phyloP scores from a whole-genome alignment of 2,113 vertebrate genomes.

The Eurypyga helias region DNA sequence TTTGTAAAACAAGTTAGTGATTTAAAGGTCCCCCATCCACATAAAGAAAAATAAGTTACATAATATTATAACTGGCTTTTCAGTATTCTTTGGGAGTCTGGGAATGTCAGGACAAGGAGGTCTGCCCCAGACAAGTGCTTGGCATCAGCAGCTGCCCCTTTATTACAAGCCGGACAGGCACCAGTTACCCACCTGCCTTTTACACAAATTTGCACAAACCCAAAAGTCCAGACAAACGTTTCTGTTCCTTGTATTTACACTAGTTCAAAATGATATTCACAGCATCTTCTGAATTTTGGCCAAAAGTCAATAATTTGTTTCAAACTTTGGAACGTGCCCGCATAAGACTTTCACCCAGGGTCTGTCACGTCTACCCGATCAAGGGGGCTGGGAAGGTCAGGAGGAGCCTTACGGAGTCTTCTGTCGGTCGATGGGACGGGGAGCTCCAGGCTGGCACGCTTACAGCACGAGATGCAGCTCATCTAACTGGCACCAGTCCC shows the following conservation, averaged over 20 bases:
- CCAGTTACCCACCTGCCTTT: constrained; percentile 73
- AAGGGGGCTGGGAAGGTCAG: constrained; percentile 66
- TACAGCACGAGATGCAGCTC: constrained; percentile 25
- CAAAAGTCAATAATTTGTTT: constrained; percentile 80
- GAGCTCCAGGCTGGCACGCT: constrained; percentile 45
- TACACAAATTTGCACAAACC: constrained; percentile 82
- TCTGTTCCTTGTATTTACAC: constrained; percentile 94
- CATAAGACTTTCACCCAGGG: constrained; percentile 63
- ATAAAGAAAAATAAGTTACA: constrained; percentile 72
- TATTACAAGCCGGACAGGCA: constrained; percentile 62
- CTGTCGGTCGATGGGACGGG: constrained; percentile 65
- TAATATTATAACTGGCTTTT: constrained; percentile 71
- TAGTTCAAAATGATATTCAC: constrained; percentile 95
- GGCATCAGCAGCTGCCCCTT: constrained; percentile 72
- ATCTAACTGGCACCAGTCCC: constrained; percentile 96
- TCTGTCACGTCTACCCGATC: constrained; percentile 54
- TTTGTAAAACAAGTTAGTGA: constrained; percentile 35
- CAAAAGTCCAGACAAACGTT: constrained; percentile 84
- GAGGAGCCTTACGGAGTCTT: constrained; percentile 78
- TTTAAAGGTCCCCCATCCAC: constrained; percentile 64
- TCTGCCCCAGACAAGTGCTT: constrained; percentile 71
- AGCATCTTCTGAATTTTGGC: constrained; percentile 89
- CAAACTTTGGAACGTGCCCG: constrained; percentile 82
- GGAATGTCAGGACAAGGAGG: constrained; percentile 71
- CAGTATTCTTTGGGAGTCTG: constrained; percentile 73